Conservation (phyloP, 2,888 invertebrate genomes). For the Melolontha melolontha region DNA sequence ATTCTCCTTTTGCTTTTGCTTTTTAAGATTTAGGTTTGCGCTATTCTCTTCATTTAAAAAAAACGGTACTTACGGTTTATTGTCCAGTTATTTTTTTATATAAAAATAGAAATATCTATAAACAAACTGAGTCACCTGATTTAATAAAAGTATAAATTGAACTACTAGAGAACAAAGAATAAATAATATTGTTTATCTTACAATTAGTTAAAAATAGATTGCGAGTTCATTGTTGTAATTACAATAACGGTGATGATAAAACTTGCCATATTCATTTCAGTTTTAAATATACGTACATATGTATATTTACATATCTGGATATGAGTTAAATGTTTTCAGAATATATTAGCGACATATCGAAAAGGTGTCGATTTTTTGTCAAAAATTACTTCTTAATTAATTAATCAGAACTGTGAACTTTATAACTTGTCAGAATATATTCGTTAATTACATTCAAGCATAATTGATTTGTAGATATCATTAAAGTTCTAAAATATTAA, state of each 20-base stretch:
- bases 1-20: too few species aligned
- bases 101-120: slow-evolving; percentile 3
- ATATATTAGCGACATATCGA: not conserved
- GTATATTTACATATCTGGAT: too few species aligned
- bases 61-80: not conserved
- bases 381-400: too few species aligned
- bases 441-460: not conserved
- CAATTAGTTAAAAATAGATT: slow-evolving; percentile 29
- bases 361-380: too few species aligned
- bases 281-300: too few species aligned
- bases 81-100: not conserved
- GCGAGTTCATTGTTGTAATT: slow-evolving; percentile 22
- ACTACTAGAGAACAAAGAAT: slow-evolving; percentile 4
- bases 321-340: too few species aligned
- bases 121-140: not conserved
- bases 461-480: not conserved
- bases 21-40: too few species aligned
- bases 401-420: too few species aligned
- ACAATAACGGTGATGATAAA: slow-evolving; percentile 15
- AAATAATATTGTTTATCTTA: slow-evolving; percentile 25
- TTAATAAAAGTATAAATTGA: slow-evolving; percentile 7
- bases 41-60: too few species aligned
- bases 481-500: not conserved
- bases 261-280: slow-evolving; percentile 17
- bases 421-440: not conserved